Conservation (phyloP, 2,797 vertebrate species). For the Gastrophryne carolinensis region DNA sequence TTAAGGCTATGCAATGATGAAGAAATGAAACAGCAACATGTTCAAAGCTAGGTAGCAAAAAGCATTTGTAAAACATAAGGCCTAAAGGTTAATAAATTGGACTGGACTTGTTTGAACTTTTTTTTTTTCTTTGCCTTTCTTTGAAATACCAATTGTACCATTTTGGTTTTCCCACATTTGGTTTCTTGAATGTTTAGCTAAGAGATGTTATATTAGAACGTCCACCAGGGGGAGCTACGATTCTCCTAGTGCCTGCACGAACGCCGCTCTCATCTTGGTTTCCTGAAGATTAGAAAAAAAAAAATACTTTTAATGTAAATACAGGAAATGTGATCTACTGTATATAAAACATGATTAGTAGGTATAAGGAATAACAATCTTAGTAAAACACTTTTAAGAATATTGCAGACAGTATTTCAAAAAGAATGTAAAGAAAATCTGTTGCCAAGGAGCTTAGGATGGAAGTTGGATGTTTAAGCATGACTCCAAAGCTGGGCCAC, state of each 20-base stretch:
- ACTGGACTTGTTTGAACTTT: slow-evolving; percentile 73
- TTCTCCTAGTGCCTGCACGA: slow-evolving; percentile 90
- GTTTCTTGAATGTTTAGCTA: slow-evolving; percentile 75
- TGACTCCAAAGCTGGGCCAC: no score
- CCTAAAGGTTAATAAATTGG: slow-evolving; percentile 91
- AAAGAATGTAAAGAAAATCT: no score
- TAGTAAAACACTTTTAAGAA: no score
- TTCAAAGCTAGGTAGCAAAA: slow-evolving; percentile 83
- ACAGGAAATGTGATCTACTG: no score
- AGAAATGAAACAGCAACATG: slow-evolving; percentile 77
- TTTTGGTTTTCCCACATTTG: slow-evolving; percentile 65
- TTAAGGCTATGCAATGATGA: slow-evolving; percentile 70
- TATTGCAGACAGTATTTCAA: no score
- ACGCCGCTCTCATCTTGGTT: slow-evolving; percentile 69
- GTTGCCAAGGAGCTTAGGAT: no score
- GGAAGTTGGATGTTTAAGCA: no score
- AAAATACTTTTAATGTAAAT: no score
- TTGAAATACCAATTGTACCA: slow-evolving; percentile 71
- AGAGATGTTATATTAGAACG: slow-evolving; percentile 97
- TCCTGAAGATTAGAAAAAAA: slow-evolving; percentile 61
- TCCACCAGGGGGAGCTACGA: slow-evolving; percentile 91
- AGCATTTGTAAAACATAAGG: slow-evolving; percentile 91
- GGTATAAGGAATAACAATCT: no score
- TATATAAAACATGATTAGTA: no score
- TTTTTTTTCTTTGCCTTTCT: slow-evolving; percentile 57